Conservation (phyloP, 2,888 invertebrate genomes). For the Euplexia lucipara region DNA sequence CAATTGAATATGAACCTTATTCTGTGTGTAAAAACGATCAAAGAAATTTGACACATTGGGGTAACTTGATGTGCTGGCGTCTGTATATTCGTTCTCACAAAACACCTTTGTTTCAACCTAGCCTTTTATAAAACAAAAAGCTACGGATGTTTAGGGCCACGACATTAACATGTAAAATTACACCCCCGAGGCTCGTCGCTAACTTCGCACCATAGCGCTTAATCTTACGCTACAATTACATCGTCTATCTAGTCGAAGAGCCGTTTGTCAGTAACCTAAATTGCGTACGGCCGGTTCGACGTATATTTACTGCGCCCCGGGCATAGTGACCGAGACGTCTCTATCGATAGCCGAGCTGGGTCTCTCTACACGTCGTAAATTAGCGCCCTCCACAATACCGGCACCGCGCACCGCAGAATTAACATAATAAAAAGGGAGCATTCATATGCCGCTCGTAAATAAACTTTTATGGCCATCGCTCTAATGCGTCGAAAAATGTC, state of each 20-base stretch:
- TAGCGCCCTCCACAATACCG: conserved; percentile 77
- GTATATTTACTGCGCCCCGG: conserved; percentile 58
- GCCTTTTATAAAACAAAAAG: conserved; percentile 5
- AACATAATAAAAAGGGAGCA: conserved; percentile 89
- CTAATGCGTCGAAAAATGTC: conserved; percentile 87
- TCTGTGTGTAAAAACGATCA: too few relatives aligned
- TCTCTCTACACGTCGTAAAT: conserved; percentile 76
- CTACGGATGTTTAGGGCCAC: conserved; percentile 18
- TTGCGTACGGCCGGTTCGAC: conserved; percentile 60
- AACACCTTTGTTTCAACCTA: background rate
- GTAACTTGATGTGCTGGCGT: too few relatives aligned
- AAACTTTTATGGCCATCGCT: conserved; percentile 87
- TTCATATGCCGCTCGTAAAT: conserved; percentile 86
- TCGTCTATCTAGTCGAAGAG: conserved; percentile 51
- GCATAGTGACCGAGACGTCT: conserved; percentile 58
- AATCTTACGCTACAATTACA: conserved; percentile 64
- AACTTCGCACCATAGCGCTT: conserved; percentile 33
- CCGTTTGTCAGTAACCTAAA: conserved; percentile 64
- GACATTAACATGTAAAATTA: conserved; percentile 42
- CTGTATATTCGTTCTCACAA: background rate
- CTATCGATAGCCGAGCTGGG: conserved; percentile 59
- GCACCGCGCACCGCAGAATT: conserved; percentile 77
- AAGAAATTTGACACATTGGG: too few relatives aligned
- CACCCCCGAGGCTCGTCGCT: conserved; percentile 45
- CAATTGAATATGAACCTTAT: too few relatives aligned